Conservation (phyloP, 1,140 invertebrate genomes). For the Conus betulinus region DNA sequence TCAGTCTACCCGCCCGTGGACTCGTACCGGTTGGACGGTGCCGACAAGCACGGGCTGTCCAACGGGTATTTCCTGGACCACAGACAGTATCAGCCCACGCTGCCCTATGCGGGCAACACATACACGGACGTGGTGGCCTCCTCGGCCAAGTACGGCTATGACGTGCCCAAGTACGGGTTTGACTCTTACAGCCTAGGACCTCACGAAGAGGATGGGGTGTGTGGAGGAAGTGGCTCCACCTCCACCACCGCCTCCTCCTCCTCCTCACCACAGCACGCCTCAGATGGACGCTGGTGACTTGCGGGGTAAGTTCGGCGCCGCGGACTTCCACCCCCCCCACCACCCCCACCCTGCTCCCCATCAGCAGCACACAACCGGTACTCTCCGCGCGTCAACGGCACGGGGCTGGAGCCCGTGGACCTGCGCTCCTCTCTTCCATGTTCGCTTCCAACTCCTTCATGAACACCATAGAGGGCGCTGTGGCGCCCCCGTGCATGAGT, state of each 20-base stretch:
- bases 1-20: slow-evolving; percentile 65
- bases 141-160: slow-evolving; percentile 69
- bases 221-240: slow-evolving; percentile 58
- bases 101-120: slow-evolving; percentile 63
- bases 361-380: slow-evolving; percentile 52
- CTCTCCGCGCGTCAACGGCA: slow-evolving; percentile 56
- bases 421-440: slow-evolving; percentile 62
- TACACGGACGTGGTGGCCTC: slow-evolving; percentile 69
- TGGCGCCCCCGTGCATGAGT: slow-evolving; percentile 45
- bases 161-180: slow-evolving; percentile 67
- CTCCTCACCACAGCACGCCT: slow-evolving; percentile 18
- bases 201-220: slow-evolving; percentile 70
- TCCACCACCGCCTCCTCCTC: slow-evolving; percentile 54
- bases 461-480: slow-evolving; percentile 51
- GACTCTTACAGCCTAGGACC: slow-evolving; percentile 71
- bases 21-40: slow-evolving; percentile 62
- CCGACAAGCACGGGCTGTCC: slow-evolving; percentile 70
- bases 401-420: slow-evolving; percentile 63
- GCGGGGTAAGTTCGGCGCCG: slow-evolving; percentile 1
- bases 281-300: slow-evolving; percentile 26
- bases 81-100: slow-evolving; percentile 70
- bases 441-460: slow-evolving; percentile 56
- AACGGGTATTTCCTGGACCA: slow-evolving; percentile 71
- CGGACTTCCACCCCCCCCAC: slow-evolving; percentile 9
- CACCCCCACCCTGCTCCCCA: neutral